These are phyloP conservation scores for Drosophila nigricruria DNA, from an alignment of 2,888 invertebrate species.

Conservation along the genomic window DNA sequence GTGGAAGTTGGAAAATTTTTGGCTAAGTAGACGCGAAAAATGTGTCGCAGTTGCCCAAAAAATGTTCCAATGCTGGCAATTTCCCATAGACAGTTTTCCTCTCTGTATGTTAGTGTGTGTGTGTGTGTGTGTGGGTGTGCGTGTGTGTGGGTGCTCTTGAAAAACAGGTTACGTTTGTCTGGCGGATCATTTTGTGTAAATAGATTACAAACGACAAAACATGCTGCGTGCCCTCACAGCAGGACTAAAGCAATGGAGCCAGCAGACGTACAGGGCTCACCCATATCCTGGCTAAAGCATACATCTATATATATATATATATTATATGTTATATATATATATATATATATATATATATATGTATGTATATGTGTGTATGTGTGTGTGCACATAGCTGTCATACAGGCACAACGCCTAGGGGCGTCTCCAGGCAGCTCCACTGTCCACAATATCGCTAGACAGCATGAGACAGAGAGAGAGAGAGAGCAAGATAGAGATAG, in stretches of 20 bases:
- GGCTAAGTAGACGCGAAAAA: conserved; percentile 21
- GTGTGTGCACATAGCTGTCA: conserved; percentile 24
- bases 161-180: conserved; percentile 54
- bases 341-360: neutral
- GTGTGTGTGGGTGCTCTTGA: conserved; percentile 63
- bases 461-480: neutral
- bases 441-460: conserved; percentile 4
- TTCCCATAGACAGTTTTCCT: conserved; percentile 6
- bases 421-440: conserved; percentile 9
- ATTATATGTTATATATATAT: conserved; percentile 2
- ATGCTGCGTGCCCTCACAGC: conserved; percentile 67
- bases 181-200: conserved; percentile 76
- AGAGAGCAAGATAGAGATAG: neutral
- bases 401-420: conserved; percentile 20
- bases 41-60: conserved; percentile 30
- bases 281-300: conserved; percentile 8
- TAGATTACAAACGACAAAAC: conserved; percentile 84
- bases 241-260: conserved; percentile 10
- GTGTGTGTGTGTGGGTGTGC: conserved; percentile 10
- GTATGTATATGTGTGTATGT: neutral
- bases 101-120: conserved; percentile 2
- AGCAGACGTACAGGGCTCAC: conserved; percentile 9
- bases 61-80: conserved; percentile 16
- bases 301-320: conserved; percentile 1
- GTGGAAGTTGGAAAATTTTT: conserved; percentile 3